Evolutionary conservation across 2,797 vertebrate species (phyloP), one percentile per base, ranked within the genome.

Genomic region (Ispidina picta): DNA sequence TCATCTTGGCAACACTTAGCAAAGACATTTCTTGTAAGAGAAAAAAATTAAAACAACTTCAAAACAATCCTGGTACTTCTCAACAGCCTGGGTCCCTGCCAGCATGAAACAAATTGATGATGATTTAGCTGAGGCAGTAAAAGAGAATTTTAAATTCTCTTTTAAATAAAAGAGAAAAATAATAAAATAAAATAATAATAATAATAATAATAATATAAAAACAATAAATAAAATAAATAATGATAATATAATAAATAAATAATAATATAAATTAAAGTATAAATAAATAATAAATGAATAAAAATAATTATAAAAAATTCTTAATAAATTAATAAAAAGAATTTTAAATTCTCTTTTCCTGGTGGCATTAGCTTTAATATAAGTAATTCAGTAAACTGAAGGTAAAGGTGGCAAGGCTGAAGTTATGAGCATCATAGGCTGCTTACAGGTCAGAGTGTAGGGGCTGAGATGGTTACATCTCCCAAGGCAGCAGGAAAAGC

Each of bases 31-130:
- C 82, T 72, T 90, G 56, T 64, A 56, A 83, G 59, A 70, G 85
- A 37, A 86, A 91, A 59, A 78, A 83, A 95, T 88, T 88, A 83
- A 81, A 84, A 58, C 43, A 86, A 68, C 56, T 91, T 94, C 90
- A 84, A 79, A 95, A 92, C 66, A 86, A 94, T 56, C 16, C 71
- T 82, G 83, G 71, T 89, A 58, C 46, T 91, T 33, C 77, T 92
- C 68, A 93, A 35, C 46, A 90, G 51, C 51, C 60, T 92, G 87
- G 15, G 33, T 48, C 29, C 29, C 62, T 86, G 91, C 83, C 91
- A 96, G 62, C 64, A 86, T 73, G 68, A 60, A 89, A 65, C 37
- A 79, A 93, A 75, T 3, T 72, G 60, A 43, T 62, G 80, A 86
- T 79, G 93, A 86, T 55, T 76, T 71, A 89, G 44, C 51, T 79